phyloP scores from a whole-genome alignment of 1,140 invertebrate species.

The Vollenhovia emeryi region DNA sequence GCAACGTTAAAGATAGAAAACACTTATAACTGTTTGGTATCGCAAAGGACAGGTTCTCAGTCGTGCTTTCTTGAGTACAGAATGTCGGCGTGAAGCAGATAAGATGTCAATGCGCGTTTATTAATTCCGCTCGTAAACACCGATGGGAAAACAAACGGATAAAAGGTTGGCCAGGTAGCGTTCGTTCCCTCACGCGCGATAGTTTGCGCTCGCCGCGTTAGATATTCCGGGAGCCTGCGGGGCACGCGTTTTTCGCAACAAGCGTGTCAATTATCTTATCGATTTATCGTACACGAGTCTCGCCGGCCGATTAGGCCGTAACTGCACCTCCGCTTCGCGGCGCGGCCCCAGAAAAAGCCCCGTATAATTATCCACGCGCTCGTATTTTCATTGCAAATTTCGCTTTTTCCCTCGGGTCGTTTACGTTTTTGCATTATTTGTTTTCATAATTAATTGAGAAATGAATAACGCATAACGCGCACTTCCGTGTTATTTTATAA shows the following conservation, averaged over 20 bases:
- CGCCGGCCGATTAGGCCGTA: background rate
- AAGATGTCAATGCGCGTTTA: constrained; percentile 53
- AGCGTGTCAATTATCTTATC: constrained; percentile 71
- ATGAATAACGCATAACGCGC: background rate
- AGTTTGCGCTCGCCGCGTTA: background rate
- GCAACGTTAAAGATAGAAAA: constrained; percentile 43
- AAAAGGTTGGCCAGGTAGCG: constrained; percentile 12
- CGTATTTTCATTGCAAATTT: background rate
- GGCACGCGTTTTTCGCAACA: constrained; percentile 62
- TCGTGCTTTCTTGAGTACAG: constrained; percentile 27
- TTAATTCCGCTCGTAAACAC: constrained; percentile 51
- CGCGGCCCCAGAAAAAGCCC: background rate
- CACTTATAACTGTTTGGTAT: constrained; percentile 40
- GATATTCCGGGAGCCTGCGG: constrained; percentile 37
- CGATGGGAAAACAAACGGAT: constrained; percentile 33
- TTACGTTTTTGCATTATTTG: background rate
- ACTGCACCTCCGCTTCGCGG: background rate
- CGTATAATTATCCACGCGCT: background rate
- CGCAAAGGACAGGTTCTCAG: constrained; percentile 13
- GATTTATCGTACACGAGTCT: constrained; percentile 59
- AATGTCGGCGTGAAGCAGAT: constrained; percentile 28
- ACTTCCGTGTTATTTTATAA: background rate
- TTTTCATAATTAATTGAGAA: background rate
- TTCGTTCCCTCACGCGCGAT: constrained; percentile 9
- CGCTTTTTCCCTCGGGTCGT: background rate